Evolutionary conservation across 2,797 vertebrate genomes (phyloP).

Genomic region (Siniperca undulata): DNA sequence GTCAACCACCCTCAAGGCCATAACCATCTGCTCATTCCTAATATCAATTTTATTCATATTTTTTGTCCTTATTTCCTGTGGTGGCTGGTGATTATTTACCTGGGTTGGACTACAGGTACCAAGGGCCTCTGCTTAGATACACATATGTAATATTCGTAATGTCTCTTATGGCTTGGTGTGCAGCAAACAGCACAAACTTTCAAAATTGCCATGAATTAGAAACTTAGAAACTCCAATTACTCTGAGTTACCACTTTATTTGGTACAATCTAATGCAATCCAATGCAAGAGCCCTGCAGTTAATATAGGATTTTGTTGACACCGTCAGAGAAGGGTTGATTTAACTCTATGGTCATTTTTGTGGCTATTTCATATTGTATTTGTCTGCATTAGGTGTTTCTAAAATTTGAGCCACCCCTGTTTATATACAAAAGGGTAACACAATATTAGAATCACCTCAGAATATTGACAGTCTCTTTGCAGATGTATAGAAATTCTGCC

Average conservation of each 20-base stretch:
- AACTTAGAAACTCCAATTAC: neutral
- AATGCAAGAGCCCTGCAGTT: neutral
- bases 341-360: neutral
- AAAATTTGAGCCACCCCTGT: neutral
- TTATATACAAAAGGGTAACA: neutral
- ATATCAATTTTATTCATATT: slow-evolving; percentile 28
- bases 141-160: neutral
- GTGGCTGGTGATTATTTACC: slow-evolving; percentile 22
- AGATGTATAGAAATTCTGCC: neutral
- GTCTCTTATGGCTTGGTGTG: neutral
- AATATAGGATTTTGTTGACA: neutral
- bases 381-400: neutral
- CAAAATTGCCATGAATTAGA: neutral
- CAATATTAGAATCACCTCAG: neutral
- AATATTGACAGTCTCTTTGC: neutral
- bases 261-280: neutral
- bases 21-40: slow-evolving; percentile 44
- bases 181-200: neutral
- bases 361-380: neutral
- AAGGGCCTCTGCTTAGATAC: neutral
- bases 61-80: slow-evolving; percentile 21
- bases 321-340: neutral
- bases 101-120: slow-evolving; percentile 14
- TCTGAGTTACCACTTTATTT: neutral
- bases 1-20: slow-evolving; percentile 36